Evolutionary conservation across 2,888 invertebrate genomes (phyloP), one percentile per base, ranked within the genome.

Genomic region (Cataglyphis cursor): DNA sequence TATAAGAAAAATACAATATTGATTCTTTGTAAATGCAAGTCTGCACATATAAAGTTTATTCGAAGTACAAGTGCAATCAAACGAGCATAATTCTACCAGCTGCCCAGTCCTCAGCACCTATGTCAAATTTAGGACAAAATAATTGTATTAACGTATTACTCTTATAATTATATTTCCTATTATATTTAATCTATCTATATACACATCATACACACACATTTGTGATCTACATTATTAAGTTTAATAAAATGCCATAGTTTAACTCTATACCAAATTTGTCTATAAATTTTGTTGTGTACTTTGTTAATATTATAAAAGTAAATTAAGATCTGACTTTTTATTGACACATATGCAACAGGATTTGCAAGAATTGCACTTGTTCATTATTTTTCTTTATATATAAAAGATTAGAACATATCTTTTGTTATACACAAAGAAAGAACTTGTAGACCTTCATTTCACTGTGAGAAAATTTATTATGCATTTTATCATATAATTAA

Each of bases 401-500:
- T 74, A 65, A 61, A 75, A 82, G 64, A 81, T 73, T 35, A 83
- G 78, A 80, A 85, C 85, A 87, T 89, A 87, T 85, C 85, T 87
- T 88, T 81, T 76, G 86, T 87, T 90, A 31, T 35, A 64, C 84
- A 78, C 84, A 76, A 78, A 76, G 65, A 66, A 64, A 81, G 64
- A 83, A 28, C 82, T 88, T 85, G 83, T 87, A 83, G 84, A 83
- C 84, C 85, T 74, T 85, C 81, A 89, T 86, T 90, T 85, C 87
- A 80, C 88, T 87, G 80, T 85, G 81, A 88, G 75, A 68, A 80
- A 78, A 54, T 85, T 87, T 88, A 91, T 85, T 88, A 87, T 87
- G 89, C 89, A 92, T 93, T 92, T 93, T 91, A 92, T 90, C 90
- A 91, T 93, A 91, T 93, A 93, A 92, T 92, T 91, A 90, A 88